Evolutionary conservation across 2,888 invertebrate species (phyloP), one percentile per base, ranked within the genome.

Genomic region (Vanessa cardui): DNA sequence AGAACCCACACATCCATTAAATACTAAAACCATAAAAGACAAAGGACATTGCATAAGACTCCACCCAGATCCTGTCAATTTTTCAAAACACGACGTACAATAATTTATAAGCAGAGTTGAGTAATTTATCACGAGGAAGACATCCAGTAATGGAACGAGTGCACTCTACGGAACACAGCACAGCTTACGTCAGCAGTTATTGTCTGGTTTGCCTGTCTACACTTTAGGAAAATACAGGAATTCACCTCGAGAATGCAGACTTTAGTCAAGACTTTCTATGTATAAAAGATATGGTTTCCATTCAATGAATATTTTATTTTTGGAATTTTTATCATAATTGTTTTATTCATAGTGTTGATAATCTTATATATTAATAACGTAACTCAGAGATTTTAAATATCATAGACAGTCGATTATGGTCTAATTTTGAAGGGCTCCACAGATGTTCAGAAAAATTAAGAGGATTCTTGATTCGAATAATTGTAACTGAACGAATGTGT

Each of bases 81-180:
- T 76, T 73, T 72, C 76, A 71, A 47, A 66, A 70, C 62, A 68
- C 74, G 64, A 49, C 58, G 50, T 72, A 74, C 71, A 75, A 74
- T 76, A 76, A 76, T 71, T 76, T 73, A 76, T 71, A 68, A 68
- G 70, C 72, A 70, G 63, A 60, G 62, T 33, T 52, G 62, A 60
- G 71, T 75, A 73, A 76, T 77, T 74, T 74, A 76, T 77, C 76
- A 76, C 66, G 45, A 50, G 63, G 75, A 77, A 75, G 76, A 77
- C 76, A 74, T 65, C 67, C 72, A 64, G 76, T 76, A 77, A 77
- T 77, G 76, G 76, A 77, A 74, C 64, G 59, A 61, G 72, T 74
- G 76, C 73, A 74, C 72, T 74, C 64, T 66, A 26, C 58, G 70
- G 70, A 73, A 73, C 72, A 52, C 70, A 68, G 72, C 64, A 56